A percentile compares a stretch with the other conserved stretches of the same genome.
Conservation (phyloP, 2,888 invertebrate species). For the Latheticus oryzae region DNA sequence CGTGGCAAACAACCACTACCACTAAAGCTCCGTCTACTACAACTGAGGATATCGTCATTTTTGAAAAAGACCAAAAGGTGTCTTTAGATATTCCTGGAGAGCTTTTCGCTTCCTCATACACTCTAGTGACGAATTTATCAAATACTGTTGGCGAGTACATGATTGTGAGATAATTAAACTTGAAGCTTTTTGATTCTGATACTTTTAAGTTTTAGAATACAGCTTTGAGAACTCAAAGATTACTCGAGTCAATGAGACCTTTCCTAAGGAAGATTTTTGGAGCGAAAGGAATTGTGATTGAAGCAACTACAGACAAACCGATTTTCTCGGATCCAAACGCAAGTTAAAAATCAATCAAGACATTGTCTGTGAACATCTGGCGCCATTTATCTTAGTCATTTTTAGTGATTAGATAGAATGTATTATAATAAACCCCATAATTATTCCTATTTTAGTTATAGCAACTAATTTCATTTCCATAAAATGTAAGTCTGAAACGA, state of each 20-base stretch:
- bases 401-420: too few species aligned
- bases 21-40: slow-evolving; percentile 63
- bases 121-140: slow-evolving; percentile 74
- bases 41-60: slow-evolving; percentile 71
- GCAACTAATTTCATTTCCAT: too few species aligned
- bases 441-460: too few species aligned
- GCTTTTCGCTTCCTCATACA: slow-evolving; percentile 76
- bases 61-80: slow-evolving; percentile 75
- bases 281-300: slow-evolving; percentile 77
- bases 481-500: slow-evolving; percentile 10
- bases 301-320: slow-evolving; percentile 67
- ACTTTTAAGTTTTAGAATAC: slow-evolving; percentile 76
- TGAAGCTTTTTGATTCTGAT: too few species aligned
- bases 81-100: slow-evolving; percentile 75
- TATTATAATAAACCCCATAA: too few species aligned
- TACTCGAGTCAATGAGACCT: slow-evolving; percentile 80
- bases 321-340: slow-evolving; percentile 58
- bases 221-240: slow-evolving; percentile 78
- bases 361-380: too few species aligned
- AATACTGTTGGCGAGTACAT: slow-evolving; percentile 75
- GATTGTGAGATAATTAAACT: slow-evolving; percentile 67
- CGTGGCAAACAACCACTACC: slow-evolving; percentile 54
- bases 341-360: too few species aligned
- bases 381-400: too few species aligned
- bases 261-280: slow-evolving; percentile 79